Conservation (phyloP, 2,888 invertebrate genomes). For the Ochropleura leucogaster region DNA sequence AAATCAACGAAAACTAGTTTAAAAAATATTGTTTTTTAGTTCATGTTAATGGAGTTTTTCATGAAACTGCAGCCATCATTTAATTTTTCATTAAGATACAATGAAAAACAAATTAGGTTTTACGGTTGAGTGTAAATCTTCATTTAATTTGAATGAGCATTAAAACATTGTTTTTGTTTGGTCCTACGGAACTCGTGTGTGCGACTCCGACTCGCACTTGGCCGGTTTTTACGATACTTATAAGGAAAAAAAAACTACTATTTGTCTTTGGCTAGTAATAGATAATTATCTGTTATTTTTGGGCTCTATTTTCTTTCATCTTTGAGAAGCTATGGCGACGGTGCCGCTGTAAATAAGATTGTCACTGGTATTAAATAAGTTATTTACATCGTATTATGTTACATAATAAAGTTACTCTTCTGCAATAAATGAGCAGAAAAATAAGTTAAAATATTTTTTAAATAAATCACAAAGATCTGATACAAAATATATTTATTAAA, state of each 20-base stretch:
- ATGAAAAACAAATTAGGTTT: no score
- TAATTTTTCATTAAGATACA: no score
- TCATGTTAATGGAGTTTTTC: no score
- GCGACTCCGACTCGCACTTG: no score
- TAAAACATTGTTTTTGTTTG: no score
- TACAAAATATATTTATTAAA: background rate
- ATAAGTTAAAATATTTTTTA: background rate
- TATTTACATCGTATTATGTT: constrained; percentile 7
- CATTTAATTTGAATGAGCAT: no score
- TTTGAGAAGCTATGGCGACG: background rate
- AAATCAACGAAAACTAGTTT: no score
- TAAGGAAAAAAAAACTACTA: background rate
- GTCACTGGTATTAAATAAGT: constrained; percentile 20
- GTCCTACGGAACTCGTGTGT: no score
- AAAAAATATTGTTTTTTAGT: no score
- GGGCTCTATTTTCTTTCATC: constrained; percentile 23
- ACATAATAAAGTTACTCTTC: background rate
- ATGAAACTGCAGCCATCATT: no score
- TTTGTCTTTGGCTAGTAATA: background rate
- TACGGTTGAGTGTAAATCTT: no score
- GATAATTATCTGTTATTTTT: constrained; percentile 16
- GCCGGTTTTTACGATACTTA: background rate
- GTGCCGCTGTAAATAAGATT: constrained; percentile 2
- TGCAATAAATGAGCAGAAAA: background rate
- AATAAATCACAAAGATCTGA: constrained; percentile 35